A percentile compares a stretch with the other conserved stretches of the same genome.
Conservation (phyloP, 2,888 invertebrate species). For the Xanthorhoe spadicearia region DNA sequence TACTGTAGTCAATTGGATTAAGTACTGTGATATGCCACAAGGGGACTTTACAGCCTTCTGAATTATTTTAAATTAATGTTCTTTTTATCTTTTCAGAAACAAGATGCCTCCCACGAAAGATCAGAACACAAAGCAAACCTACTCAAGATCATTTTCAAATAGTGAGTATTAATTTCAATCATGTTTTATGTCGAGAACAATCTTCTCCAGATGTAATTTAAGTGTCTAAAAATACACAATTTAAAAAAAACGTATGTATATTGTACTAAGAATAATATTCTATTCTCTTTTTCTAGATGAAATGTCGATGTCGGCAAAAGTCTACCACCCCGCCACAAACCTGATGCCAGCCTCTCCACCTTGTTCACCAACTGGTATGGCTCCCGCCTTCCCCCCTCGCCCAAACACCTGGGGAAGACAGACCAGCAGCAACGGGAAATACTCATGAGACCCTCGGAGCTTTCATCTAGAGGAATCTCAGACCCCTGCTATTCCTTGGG, state of each 20-base stretch:
- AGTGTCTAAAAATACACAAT: no score
- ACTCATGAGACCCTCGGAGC: slow-evolving; percentile 53
- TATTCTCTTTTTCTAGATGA: slow-evolving; percentile 59
- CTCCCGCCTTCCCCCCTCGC: slow-evolving; percentile 57
- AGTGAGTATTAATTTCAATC: slow-evolving; percentile 57
- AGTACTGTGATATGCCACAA: no score
- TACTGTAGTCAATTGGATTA: no score
- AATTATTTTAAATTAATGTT: not conserved
- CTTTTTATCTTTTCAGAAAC: slow-evolving; percentile 58
- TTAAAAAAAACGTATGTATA: no score
- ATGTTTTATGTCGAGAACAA: not conserved
- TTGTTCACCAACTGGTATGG: slow-evolving; percentile 61
- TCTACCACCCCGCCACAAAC: slow-evolving; percentile 79
- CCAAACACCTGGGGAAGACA: slow-evolving; percentile 60
- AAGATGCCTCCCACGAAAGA: slow-evolving; percentile 73
- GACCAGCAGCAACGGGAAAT: slow-evolving; percentile 67
- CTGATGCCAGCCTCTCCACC: slow-evolving; percentile 71
- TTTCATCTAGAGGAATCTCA: slow-evolving; percentile 5
- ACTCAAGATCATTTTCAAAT: slow-evolving; percentile 57
- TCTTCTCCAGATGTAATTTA: no score
- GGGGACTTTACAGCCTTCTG: no score
- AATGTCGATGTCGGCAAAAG: slow-evolving; percentile 66
- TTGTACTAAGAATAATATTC: no score
- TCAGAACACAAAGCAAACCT: slow-evolving; percentile 54
- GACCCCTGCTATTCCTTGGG: slow-evolving; percentile 22